A percentile compares a stretch with the other conserved stretches of the same genome.
These are phyloP conservation scores for Caenorhabditis doughertyi DNA, from an alignment of 2,888 invertebrate genomes.

Conservation along the genomic window DNA sequence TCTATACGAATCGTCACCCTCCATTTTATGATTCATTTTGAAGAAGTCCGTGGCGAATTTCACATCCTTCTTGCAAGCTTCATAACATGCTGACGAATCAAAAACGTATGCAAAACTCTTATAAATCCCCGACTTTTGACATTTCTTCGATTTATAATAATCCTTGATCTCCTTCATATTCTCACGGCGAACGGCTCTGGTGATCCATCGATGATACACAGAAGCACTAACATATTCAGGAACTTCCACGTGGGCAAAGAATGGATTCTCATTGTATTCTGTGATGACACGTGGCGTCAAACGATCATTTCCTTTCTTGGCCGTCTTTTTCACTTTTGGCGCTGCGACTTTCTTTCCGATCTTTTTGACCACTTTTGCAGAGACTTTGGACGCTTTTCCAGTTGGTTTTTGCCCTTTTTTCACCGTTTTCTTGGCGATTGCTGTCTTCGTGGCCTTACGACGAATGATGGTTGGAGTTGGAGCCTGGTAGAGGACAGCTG, in stretches of 20 bases:
- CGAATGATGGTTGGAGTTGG: slow-evolving; percentile 43
- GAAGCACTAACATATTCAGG: slow-evolving; percentile 61
- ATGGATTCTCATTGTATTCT: slow-evolving; percentile 62
- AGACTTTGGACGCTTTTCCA: slow-evolving; percentile 6
- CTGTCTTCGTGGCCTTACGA: slow-evolving; percentile 16
- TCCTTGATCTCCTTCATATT: slow-evolving; percentile 66
- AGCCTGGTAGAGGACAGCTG: slow-evolving; percentile 55
- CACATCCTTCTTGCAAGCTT: slow-evolving; percentile 50
- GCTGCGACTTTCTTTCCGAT: slow-evolving; percentile 14
- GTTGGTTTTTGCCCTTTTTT: slow-evolving; percentile 25
- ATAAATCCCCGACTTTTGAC: slow-evolving; percentile 21
- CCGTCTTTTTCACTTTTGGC: slow-evolving; percentile 26
- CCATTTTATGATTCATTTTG: slow-evolving; percentile 58
- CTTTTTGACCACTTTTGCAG: slow-evolving; percentile 30
- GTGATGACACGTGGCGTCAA: slow-evolving; percentile 62
- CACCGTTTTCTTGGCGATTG: slow-evolving; percentile 24
- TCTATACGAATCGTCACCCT: slow-evolving; percentile 29
- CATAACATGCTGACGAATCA: slow-evolving; percentile 29
- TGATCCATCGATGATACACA: slow-evolving; percentile 63
- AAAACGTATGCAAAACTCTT: slow-evolving; percentile 51
- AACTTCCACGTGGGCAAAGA: slow-evolving; percentile 35
- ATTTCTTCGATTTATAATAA: slow-evolving; percentile 66
- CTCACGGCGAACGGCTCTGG: slow-evolving; percentile 60
- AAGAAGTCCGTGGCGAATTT: slow-evolving; percentile 65
- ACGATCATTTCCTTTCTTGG: slow-evolving; percentile 73